These are phyloP conservation scores for Percina caprodes DNA, from an alignment of 2,113 vertebrate species.

Conservation along the genomic window DNA sequence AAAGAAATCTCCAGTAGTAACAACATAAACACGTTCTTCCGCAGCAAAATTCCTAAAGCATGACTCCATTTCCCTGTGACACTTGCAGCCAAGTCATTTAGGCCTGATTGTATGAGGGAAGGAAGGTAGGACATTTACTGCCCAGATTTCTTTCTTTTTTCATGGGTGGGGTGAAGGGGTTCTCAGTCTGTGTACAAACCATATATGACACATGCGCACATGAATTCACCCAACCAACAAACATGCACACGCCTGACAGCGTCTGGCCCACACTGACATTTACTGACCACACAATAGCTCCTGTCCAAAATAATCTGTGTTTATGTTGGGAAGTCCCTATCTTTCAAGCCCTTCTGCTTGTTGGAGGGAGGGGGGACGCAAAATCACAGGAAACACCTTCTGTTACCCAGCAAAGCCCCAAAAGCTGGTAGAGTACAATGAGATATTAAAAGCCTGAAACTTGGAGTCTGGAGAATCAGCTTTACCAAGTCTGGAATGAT, in stretches of 20 bases:
- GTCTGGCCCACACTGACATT: constrained; percentile 73
- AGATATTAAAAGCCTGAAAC: constrained; percentile 80
- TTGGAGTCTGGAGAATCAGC: constrained; percentile 58
- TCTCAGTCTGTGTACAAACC: constrained; percentile 5
- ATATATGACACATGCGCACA: constrained; percentile 1
- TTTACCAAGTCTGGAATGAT: constrained; percentile 37
- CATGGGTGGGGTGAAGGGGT: constrained; percentile 19
- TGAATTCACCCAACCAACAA: neutral
- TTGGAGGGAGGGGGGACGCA: constrained; percentile 64
- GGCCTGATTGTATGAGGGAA: constrained; percentile 38
- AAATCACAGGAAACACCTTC: constrained; percentile 87
- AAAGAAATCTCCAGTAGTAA: constrained; percentile 6
- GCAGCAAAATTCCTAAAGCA: constrained; percentile 59
- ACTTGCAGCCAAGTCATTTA: constrained; percentile 6
- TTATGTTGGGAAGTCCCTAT: constrained; percentile 80
- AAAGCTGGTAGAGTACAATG: constrained; percentile 74
- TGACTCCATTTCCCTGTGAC: constrained; percentile 58
- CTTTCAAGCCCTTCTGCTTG: constrained; percentile 75
- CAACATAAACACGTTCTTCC: constrained; percentile 56
- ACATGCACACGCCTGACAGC: constrained; percentile 12
- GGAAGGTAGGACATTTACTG: constrained; percentile 36
- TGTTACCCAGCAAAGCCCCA: constrained; percentile 52
- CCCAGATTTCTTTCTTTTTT: constrained; percentile 18
- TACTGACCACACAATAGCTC: constrained; percentile 72
- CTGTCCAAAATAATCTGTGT: constrained; percentile 76